Base-by-base conservation (phyloP, 2,113 vertebrate species). In the Globicephala melas region DNA sequence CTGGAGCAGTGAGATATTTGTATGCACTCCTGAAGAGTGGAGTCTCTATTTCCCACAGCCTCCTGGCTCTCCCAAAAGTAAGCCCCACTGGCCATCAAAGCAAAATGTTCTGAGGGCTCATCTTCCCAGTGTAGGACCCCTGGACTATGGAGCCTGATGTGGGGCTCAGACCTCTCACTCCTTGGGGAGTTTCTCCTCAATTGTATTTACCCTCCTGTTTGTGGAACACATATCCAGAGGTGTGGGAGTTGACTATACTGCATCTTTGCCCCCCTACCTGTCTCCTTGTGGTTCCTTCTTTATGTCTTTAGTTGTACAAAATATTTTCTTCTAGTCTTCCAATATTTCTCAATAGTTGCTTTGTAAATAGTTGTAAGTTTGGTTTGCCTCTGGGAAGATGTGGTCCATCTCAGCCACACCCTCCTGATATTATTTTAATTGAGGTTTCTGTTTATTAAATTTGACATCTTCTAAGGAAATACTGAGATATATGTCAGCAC, bases 171-270 rank as follows among this genome's bases (percentile, higher is more conserved):
- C 33, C 12, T 12, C 20, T 79, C 11, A 55, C 47, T 79, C 20
- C 23, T 15, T 58, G 21, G 33, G 26, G 12, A 55, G 12, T 36
- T 33, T 13, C 2, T 8, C 50, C 0, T 2, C 20, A 58, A 36
- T 58, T 80, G 2, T 80, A 80, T 23, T 21, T 36, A 25, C 33
- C 33, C 11, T 36, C 11, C 50, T 36, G 8, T 55, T 36, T 58
- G 50, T 80, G 33, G 0, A 7, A 55, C 76, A 36, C 21, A 23
- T 55, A 80, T 33, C 21, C 6, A 25, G 20, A 21, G 20, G 31
- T 55, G 33, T 8, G 12, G 20, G 23, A 25, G 3, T 55, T 80
- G 77, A 12, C 77, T 80, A 15, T 58, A 36, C 21, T 80, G 50
- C 7, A 9, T 80, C 53, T 80, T 12, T 80, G 50, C 0, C 3